Evolutionary conservation across 2,113 vertebrate genomes (phyloP), one percentile per base, ranked within the genome.

Genomic region (Neofelis nebulosa): DNA sequence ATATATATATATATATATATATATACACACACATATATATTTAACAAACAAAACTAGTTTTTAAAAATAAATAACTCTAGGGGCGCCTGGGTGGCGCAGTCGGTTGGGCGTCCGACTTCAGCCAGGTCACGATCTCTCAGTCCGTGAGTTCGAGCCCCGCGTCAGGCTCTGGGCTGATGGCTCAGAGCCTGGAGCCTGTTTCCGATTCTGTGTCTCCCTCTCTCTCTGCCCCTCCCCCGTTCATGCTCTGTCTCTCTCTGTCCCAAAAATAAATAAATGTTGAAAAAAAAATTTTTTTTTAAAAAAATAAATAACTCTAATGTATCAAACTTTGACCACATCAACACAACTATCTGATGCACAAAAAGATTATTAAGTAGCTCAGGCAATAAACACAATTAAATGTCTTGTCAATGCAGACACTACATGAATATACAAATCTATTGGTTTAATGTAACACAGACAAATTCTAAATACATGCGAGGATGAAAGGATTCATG

Each of bases 361-460:
- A 86, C 45, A 97, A 48, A 91, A 89, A 95, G 36, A 92, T 33
- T 45, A 68, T 31, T 69, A 65, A 36, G 50, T 29, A 86, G 65
- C 65, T 81, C 89, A 94, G 57, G 55, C 52, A 96, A 85, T 89
- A 91, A 87, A 95, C 52, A 96, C n/a, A 78, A 96, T 92, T 57
- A 2, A 57, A 12, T 84, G 48, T 89, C 71, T 95, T 93, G 25
- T 93, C 45, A 92, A 76, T 86, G 90, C 5, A 94, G 71, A 96
- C 9, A 91, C 88, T 97, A 73, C 69, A 97, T 89, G 92, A 94
- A 65, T 65, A 98, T 0, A 81, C 33, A 98, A 97, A 97, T 68
- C 96, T 98, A 97, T 69, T 57, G 83, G 92, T 98, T 98, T 98
- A 97, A 98, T 97, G 55, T 48, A 97, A 95, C 29, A 94, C 25